Base-by-base conservation (phyloP, 2,797 vertebrate genomes). In the Pelobates cultripes region DNA sequence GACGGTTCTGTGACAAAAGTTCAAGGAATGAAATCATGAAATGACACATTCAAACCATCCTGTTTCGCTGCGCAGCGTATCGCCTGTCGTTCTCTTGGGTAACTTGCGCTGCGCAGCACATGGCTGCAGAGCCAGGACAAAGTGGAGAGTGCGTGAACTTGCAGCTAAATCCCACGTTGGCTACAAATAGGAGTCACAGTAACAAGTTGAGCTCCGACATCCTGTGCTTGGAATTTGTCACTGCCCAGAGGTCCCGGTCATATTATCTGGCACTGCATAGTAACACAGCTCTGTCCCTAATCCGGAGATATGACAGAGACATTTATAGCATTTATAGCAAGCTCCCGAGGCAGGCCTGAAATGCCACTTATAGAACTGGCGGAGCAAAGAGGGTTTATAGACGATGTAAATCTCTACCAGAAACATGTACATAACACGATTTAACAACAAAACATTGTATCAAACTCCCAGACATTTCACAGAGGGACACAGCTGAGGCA, bases 161-260 rank as follows among this genome's bases (percentile, higher is more conserved):
- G 14, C 2, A 44, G 55, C 43, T 63, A 17, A 43, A 7, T 44
- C 43, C 73, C 43, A 17, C 55, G 14, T 64, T 75, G 73, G 57
- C 73, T 75, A 17, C 55, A 61, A 63, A 75, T 7, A 61, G 43
- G 42, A 44, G 2, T 7, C 14, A 8, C 17, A 63, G 42, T 75
- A 63, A 63, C n/a, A n/a, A 61, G 43, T 14, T 42, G 47, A 63
- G 55, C 55, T n/a, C n/a, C 73, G 7, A 63, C 42, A 75, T 75
- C 73, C 57, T 75, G 73, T 44, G 57, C 15, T n/a, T 43, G 75
- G 75, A 77, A 77, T 77, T 55, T 77, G 75, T 69, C 75, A 69
- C 75, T n/a, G 75, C 9, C 10, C 66, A 17, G 63, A 73, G 70
- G 71, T 43, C 57, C 53, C 66, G 47, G 67, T 57, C 71, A 73